Evolutionary conservation across 1,140 invertebrate species (phyloP), one percentile per base, ranked within the genome.

Genomic region (Apis dorsata): DNA sequence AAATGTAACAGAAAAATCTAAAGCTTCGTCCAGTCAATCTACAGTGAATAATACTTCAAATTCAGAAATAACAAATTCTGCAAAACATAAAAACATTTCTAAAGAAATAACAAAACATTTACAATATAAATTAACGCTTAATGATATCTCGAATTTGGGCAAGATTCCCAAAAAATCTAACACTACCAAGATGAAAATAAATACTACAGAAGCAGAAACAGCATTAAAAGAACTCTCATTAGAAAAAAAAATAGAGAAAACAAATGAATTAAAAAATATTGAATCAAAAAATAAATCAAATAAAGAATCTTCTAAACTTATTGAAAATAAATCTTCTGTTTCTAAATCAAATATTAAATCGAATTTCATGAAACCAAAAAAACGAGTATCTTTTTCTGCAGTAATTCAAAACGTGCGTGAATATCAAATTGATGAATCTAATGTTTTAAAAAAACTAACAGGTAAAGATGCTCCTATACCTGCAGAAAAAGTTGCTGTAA

Each of bases 401-500:
- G 49, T 66, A 0, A n/a, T 85, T 24, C 70, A 83, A 8, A 69
- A 44, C 68, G 60, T 91, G 51, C n/a, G 19, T 12, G 85, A 83
- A n/a, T 93, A 87, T 71, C 65, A 87, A 53, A 91, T 92, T 11
- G 86, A 91, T 12, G 62, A 83, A n/a, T 60, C 65, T 1, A 92
- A 92, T 71, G 71, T 19, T 49, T 15, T 93, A 59, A 90, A 72
- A 13, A 92, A 89, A 70, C 72, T 91, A 13, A 51, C 24, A 8
- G 78, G 83, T 1, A 92, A 90, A 70, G 88, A 91, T 66, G 87
- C 88, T 1, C 85, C 89, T 8, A 65, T 89, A 65, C 86, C 79
- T 24, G 10, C 8, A 0, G 77, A 83, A 17, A 88, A 80, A 71
- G 55, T 81, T 19, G 5, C 17, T 19, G 51, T 28, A 34, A 83